Conservation (phyloP, 1,140 invertebrate species). For the Atta cephalotes region DNA sequence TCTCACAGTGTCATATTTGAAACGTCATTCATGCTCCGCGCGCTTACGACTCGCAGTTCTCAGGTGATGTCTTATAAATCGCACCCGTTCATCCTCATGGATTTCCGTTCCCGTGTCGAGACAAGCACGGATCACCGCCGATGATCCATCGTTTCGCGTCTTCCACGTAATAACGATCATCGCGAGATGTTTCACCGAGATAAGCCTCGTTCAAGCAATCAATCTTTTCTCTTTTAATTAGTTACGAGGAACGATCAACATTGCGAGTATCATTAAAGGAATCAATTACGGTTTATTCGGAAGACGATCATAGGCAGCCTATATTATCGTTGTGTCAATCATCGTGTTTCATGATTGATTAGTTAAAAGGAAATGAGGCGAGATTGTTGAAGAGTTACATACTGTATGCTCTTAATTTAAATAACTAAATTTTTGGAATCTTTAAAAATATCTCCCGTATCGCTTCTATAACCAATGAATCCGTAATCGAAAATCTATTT, state of each 20-base stretch:
- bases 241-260: not conserved
- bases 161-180: not conserved
- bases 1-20: slow-evolving; percentile 31
- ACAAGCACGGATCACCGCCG: slow-evolving; percentile 20
- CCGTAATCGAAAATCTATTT: not conserved
- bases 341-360: not conserved
- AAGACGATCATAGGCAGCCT: not conserved
- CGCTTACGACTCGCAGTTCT: slow-evolving; percentile 21
- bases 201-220: not conserved
- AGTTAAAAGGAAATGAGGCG: not conserved
- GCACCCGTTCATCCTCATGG: slow-evolving; percentile 5
- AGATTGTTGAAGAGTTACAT: not conserved
- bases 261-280: not conserved
- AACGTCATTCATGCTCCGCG: slow-evolving; percentile 31
- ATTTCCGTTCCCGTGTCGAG: slow-evolving; percentile 11
- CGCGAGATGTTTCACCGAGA: not conserved
- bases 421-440: not conserved
- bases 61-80: not conserved
- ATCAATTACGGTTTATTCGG: slow-evolving; percentile 21
- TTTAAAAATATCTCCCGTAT: not conserved
- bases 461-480: too few species aligned
- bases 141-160: slow-evolving; percentile 27
- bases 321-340: not conserved
- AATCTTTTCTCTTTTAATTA: slow-evolving; percentile 4
- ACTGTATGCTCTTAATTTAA: not conserved